Percentiles rank a stretch among this genome's conserved stretches.
phyloP scores from a whole-genome alignment of 1,140 invertebrate genomes.

The Adelges cooleyi region DNA sequence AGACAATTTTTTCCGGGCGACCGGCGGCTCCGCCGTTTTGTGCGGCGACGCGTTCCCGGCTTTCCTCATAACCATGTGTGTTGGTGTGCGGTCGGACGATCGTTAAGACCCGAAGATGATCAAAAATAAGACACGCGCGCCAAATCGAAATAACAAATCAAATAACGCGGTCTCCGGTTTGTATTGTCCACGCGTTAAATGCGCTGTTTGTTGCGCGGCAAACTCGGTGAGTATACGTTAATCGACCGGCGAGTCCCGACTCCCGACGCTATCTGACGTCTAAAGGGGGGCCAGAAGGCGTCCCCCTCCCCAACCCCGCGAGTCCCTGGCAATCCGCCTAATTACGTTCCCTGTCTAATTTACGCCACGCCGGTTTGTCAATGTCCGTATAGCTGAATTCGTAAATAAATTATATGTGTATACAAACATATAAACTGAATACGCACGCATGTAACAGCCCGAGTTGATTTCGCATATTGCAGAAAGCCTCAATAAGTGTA shows the following conservation, averaged over 20 bases:
- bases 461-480: too few relatives aligned
- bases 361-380: background rate
- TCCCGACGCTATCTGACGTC: slow-evolving; percentile 8
- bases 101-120: too few relatives aligned
- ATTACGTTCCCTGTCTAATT: background rate
- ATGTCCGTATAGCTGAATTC: too few relatives aligned
- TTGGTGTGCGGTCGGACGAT: background rate
- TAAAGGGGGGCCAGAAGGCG: background rate
- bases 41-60: background rate
- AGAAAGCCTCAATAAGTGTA: too few relatives aligned
- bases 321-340: background rate
- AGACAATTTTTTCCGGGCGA: slow-evolving; percentile 69
- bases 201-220: too few relatives aligned
- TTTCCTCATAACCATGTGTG: background rate
- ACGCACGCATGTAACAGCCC: too few relatives aligned
- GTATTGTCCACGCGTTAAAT: too few relatives aligned
- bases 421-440: too few relatives aligned
- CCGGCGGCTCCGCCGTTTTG: slow-evolving; percentile 41
- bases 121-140: too few relatives aligned
- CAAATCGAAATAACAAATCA: too few relatives aligned
- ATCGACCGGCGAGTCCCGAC: background rate
- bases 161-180: too few relatives aligned
- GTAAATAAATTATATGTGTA: too few relatives aligned
- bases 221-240: background rate
- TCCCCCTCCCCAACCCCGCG: background rate